Evolutionary conservation across 53 echinoderm and acorn worm species (phyloP).

Genomic region (Apostichopus leukothele): DNA sequence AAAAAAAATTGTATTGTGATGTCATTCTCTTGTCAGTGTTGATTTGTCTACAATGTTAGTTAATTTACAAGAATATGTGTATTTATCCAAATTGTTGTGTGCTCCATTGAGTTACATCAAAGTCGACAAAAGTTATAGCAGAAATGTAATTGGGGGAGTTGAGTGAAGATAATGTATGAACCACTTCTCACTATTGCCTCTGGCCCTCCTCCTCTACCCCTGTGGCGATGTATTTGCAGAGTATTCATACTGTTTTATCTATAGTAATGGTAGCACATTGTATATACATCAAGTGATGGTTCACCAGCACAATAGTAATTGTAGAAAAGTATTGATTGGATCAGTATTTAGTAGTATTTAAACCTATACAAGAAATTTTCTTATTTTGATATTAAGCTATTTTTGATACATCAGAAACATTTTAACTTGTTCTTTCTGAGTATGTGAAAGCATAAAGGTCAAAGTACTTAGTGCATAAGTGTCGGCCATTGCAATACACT

Average conservation of each 20-base stretch:
- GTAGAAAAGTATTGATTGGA: neutral
- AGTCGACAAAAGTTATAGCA: too few species aligned
- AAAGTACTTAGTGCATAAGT: slow-evolving; percentile 25
- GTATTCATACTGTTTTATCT: slow-evolving; percentile 11
- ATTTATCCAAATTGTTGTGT: too few species aligned
- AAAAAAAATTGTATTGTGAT: too few species aligned
- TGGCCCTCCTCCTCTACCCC: neutral
- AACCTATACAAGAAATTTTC: slow-evolving; percentile 26
- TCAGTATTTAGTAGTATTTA: neutral
- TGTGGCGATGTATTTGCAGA: neutral
- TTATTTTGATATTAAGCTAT: slow-evolving; percentile 45
- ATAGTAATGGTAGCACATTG: slow-evolving; percentile 18
- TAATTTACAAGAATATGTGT: too few species aligned
- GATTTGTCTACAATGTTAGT: too few species aligned
- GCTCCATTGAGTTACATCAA: too few species aligned
- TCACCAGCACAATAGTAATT: neutral
- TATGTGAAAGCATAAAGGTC: neutral
- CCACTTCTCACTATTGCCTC: neutral
- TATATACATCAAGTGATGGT: slow-evolving; percentile 10
- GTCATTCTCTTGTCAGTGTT: too few species aligned
- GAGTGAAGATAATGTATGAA: too few species aligned
- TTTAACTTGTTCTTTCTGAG: slow-evolving; percentile 26
- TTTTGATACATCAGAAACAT: slow-evolving; percentile 35
- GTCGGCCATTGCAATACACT: neutral
- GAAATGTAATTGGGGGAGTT: too few species aligned